These are phyloP conservation scores for Bothrops jararaca DNA, from an alignment of 2,113 vertebrate genomes.

Conservation along the genomic window DNA sequence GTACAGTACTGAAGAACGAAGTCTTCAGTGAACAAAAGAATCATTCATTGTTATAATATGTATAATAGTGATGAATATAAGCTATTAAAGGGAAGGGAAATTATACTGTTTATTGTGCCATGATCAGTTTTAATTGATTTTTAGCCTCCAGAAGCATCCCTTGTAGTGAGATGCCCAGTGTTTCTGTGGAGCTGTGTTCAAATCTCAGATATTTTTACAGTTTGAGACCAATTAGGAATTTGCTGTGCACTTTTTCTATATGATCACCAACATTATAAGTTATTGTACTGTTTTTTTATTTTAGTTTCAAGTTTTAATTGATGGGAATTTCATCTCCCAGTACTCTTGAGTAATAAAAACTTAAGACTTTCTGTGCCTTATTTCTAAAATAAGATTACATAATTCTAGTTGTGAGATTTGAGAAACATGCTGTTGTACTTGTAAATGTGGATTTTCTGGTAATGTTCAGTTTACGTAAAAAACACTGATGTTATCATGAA, in stretches of 20 bases:
- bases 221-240: neutral
- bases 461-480: neutral
- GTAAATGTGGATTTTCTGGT: accelerated
- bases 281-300: neutral
- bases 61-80: neutral
- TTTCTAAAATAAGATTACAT: constrained; percentile 5
- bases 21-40: neutral
- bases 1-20: neutral
- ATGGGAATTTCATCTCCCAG: neutral
- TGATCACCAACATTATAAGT: neutral
- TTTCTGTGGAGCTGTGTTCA: neutral
- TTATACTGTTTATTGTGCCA: neutral
- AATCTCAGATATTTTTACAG: neutral
- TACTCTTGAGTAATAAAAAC: neutral
- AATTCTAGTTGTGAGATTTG: neutral
- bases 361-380: neutral
- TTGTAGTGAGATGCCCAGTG: neutral
- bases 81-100: accelerated
- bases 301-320: neutral
- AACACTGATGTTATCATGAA: neutral
- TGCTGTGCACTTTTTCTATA: neutral
- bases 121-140: neutral
- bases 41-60: neutral
- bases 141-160: constrained; percentile 11
- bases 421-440: constrained; percentile 11